Conservation (phyloP, 2,113 vertebrate genomes). For the Corydoras maculifer region DNA sequence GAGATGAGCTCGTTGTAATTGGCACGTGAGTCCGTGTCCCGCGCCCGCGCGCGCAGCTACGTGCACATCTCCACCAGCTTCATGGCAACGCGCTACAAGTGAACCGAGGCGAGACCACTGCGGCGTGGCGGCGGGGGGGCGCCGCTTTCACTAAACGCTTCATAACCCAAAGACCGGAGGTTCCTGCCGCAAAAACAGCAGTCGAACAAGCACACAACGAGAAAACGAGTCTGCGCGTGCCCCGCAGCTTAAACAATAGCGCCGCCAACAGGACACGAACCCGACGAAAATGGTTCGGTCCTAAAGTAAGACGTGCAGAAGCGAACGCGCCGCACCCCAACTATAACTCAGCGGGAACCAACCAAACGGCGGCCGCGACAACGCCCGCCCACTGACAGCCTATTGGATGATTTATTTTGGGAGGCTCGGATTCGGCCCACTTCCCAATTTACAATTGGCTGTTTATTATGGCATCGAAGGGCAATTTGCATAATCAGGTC, state of each 20-base stretch:
- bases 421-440: constrained; percentile 1
- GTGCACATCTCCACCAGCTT: constrained; percentile 75
- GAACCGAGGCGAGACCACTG: constrained; percentile 65
- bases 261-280: constrained; percentile 28
- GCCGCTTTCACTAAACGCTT: constrained; percentile 4
- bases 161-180: neutral
- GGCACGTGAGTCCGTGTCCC: neutral
- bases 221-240: neutral
- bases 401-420: constrained; percentile 35
- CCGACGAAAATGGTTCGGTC: constrained; percentile 71
- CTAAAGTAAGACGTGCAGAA: constrained; percentile 89
- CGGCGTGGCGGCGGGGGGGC: constrained; percentile 45
- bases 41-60: constrained; percentile 60
- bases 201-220: neutral
- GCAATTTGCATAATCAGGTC: constrained; percentile 66
- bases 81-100: constrained; percentile 78
- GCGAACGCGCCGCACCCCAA: constrained; percentile 83
- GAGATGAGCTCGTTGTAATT: neutral
- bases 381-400: neutral
- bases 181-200: neutral
- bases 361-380: constrained; percentile 24
- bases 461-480: accelerated
- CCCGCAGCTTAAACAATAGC: neutral
- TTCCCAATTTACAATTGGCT: constrained; percentile 33
- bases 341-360: constrained; percentile 55